Base-by-base conservation (phyloP, 2,113 vertebrate species). In the Acanthisitta chloris region DNA sequence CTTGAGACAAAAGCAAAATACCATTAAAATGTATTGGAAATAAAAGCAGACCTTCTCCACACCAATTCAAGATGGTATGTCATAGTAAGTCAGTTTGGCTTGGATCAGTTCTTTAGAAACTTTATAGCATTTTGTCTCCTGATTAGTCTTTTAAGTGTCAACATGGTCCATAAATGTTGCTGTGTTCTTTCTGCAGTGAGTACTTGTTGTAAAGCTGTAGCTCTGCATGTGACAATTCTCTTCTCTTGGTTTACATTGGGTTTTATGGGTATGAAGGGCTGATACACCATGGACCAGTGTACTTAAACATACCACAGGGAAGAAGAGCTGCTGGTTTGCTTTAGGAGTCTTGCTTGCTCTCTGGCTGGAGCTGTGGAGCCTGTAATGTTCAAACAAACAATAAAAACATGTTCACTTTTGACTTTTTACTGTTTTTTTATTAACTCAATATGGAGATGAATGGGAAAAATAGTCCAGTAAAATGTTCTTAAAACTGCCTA, bases 311-410 rank as follows among this genome's bases (percentile, higher is more conserved):
- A 43, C 4, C 6, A 18, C 20, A 51, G 23, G 26, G 55, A 58
- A 28, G 29, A 62, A 38, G n/a, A 48, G 26, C 3, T 79, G 54
- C 51, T 34, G 4, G 13, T 73, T 62, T 55, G 15, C n/a, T 67
- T 9, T 31, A 28, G 36, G 14, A 43, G 25, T 28, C 17, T 81
- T 51, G 5, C 51, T 64, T 70, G 43, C 14, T 46, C 6, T 48
- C 31, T 16, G 20, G 23, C 14, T 62, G 18, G 15, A 40, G 21
- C n/a, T 43, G 34, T 29, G 38, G 33, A 40, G 80, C 13, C 62
- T 1, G 1, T 34, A 20, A 31, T 0, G 0, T 34, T 57, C 28
- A 31, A 36, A n/a, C 11, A 66, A 72, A 33, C 24, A 36, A 48
- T 83, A 33, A 26, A 40, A 3, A 1, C 12, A 8, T 42, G 3